These are phyloP conservation scores for Bubo blakistoni DNA, from an alignment of 2,113 vertebrate genomes.

Conservation along the genomic window DNA sequence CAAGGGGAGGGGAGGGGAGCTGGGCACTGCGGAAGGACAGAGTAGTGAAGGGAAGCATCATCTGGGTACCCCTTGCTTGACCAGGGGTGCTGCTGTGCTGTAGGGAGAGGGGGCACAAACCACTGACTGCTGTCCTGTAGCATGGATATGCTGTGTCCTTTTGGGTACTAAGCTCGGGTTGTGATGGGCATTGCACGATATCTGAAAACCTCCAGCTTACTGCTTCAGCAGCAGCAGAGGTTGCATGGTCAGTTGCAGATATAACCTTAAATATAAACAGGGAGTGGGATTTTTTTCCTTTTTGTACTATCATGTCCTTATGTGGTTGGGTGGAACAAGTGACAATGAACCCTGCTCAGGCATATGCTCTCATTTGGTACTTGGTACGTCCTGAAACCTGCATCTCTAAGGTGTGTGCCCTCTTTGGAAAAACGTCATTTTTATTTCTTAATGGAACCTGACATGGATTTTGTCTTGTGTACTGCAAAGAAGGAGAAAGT, in stretches of 20 bases:
- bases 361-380: neutral
- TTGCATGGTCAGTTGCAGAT: neutral
- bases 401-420: neutral
- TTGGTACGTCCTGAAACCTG: neutral
- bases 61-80: neutral
- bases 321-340: neutral
- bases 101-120: neutral
- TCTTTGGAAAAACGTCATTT: neutral
- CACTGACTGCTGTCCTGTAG: neutral
- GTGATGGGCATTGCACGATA: neutral
- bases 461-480: neutral
- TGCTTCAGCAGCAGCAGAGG: neutral
- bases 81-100: neutral
- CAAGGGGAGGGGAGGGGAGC: neutral
- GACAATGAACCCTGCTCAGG: neutral
- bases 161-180: neutral
- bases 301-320: neutral
- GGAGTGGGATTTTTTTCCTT: neutral
- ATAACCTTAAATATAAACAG: neutral
- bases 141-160: accelerated
- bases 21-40: accelerated
- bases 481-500: neutral
- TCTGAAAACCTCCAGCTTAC: neutral
- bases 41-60: neutral
- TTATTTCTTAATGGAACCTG: neutral